Conservation (phyloP, 2,888 invertebrate species). For the Eupithecia insigniata region DNA sequence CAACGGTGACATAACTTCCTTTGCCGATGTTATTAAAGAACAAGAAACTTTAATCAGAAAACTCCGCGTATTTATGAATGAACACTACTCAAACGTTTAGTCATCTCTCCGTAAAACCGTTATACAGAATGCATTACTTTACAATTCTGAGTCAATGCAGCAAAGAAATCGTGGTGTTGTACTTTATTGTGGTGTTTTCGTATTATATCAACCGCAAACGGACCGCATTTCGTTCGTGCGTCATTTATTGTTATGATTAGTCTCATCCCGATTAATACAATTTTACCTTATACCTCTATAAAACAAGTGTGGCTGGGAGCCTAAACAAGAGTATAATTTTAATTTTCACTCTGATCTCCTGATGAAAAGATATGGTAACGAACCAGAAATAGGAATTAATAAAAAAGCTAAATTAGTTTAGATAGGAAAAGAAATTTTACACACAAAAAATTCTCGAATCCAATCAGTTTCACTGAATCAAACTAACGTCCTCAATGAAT, state of each 20-base stretch:
- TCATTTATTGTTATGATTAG: slow-evolving; percentile 21
- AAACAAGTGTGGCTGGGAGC: background rate
- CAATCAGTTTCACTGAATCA: slow-evolving; percentile 5
- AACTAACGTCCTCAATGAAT: slow-evolving; percentile 8
- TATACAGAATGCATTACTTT: slow-evolving; percentile 54
- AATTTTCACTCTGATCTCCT: background rate
- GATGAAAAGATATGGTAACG: background rate
- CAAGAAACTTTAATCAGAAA: slow-evolving; percentile 36
- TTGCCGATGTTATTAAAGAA: slow-evolving; percentile 20
- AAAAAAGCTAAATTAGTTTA: background rate
- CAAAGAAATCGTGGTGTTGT: slow-evolving; percentile 43
- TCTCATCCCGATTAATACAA: slow-evolving; percentile 12
- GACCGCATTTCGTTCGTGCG: slow-evolving; percentile 31
- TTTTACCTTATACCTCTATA: slow-evolving; percentile 18
- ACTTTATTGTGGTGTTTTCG: slow-evolving; percentile 32
- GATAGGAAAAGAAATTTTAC: background rate
- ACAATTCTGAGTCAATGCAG: slow-evolving; percentile 60
- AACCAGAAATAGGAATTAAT: background rate
- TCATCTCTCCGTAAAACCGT: slow-evolving; percentile 66
- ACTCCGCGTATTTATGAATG: slow-evolving; percentile 68
- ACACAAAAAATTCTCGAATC: background rate
- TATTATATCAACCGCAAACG: slow-evolving; percentile 29
- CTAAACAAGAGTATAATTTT: background rate
- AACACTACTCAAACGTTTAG: slow-evolving; percentile 67
- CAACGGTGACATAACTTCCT: slow-evolving; percentile 44